Percentiles rank a stretch among this genome's conserved stretches.
Conservation (phyloP, 2,113 vertebrate genomes). For the Mus pahari region DNA sequence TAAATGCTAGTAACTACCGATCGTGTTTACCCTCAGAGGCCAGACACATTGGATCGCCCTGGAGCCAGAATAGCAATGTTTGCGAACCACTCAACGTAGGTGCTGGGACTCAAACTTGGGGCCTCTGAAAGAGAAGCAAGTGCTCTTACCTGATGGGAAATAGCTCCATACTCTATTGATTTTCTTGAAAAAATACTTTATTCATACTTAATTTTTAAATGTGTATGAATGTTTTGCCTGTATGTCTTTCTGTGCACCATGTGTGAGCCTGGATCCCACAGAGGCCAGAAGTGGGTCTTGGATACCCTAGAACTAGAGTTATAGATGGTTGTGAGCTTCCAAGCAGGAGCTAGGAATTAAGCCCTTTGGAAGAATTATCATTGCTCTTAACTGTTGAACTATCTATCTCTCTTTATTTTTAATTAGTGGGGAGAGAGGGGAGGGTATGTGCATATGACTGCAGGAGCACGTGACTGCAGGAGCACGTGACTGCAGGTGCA, state of each 20-base stretch:
- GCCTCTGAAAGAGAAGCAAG: not conserved
- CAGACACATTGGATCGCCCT: not conserved
- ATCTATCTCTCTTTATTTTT: not conserved
- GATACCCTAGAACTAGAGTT: not conserved
- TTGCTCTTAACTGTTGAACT: not conserved
- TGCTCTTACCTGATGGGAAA: not conserved
- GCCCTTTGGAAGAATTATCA: not conserved
- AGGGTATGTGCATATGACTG: not conserved
- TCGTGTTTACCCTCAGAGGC: not conserved
- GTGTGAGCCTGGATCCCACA: not conserved
- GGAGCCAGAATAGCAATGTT: not conserved
- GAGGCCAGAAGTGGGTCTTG: not conserved
- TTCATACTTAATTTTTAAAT: not conserved
- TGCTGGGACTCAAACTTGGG: not conserved
- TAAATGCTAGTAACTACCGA: not conserved
- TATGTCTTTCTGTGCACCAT: not conserved
- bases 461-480: not conserved
- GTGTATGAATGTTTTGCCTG: not conserved
- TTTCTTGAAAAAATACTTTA: not conserved
- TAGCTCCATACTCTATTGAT: not conserved
- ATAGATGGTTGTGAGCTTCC: not conserved
- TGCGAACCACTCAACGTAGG: not conserved
- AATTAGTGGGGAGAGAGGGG: too few species aligned
- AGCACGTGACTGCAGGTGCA: not conserved
- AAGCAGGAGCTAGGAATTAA: not conserved